A percentile compares a stretch with the other conserved stretches of the same genome.
These are phyloP conservation scores for Nyleta sp. DNA, from an alignment of 2,888 invertebrate species.

Conservation along the genomic window DNA sequence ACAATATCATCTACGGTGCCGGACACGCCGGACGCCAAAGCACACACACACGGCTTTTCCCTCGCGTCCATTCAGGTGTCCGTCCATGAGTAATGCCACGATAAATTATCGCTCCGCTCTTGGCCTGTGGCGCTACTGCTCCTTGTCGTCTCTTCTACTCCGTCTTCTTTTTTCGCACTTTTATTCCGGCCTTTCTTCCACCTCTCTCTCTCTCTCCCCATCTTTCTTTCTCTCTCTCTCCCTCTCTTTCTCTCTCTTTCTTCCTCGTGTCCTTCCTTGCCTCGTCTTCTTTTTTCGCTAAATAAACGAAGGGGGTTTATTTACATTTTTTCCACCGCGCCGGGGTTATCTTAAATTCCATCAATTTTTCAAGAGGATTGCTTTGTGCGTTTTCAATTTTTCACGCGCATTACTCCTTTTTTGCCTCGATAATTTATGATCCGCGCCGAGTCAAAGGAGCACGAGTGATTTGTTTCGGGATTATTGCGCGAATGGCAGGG, in stretches of 20 bases:
- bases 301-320: slow-evolving; percentile 58
- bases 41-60: slow-evolving; percentile 61
- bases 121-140: slow-evolving; percentile 63
- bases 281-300: slow-evolving; percentile 36
- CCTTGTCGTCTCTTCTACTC: slow-evolving; percentile 53
- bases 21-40: slow-evolving; percentile 64
- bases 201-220: too few relatives aligned
- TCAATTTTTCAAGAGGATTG: slow-evolving; percentile 65
- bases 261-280: background rate
- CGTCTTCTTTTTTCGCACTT: slow-evolving; percentile 56
- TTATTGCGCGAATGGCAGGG: slow-evolving; percentile 64
- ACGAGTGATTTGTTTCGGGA: slow-evolving; percentile 64
- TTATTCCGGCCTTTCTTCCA: slow-evolving; percentile 28
- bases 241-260: slow-evolving; percentile 2
- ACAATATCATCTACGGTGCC: slow-evolving; percentile 66
- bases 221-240: slow-evolving; percentile 13
- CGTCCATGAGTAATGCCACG: slow-evolving; percentile 79
- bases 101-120: slow-evolving; percentile 75
- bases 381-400: slow-evolving; percentile 67
- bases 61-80: slow-evolving; percentile 78
- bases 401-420: slow-evolving; percentile 63
- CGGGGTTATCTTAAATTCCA: slow-evolving; percentile 65
- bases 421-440: slow-evolving; percentile 63
- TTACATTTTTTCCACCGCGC: slow-evolving; percentile 60
- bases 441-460: slow-evolving; percentile 58